Base-by-base conservation (phyloP, 2,797 vertebrate species). In the Phoeniculus purpureus region DNA sequence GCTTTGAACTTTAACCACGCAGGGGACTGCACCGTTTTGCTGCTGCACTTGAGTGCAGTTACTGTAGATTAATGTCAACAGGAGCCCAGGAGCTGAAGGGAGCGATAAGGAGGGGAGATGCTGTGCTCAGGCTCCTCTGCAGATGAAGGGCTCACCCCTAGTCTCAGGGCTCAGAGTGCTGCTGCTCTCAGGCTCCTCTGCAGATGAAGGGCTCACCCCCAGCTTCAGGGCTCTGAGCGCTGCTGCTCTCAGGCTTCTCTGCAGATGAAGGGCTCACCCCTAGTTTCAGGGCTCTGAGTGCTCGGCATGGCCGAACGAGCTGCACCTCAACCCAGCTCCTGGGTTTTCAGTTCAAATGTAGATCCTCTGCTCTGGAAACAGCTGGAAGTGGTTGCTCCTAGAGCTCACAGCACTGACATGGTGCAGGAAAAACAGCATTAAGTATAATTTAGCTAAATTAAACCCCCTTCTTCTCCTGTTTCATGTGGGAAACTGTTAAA, bases 311-410 rank as follows among this genome's bases (percentile, higher is more conserved):
- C 10, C 40, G 6, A 22, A 37, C 0, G 14, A 56, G 27, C 32
- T 47, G 55, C 25, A 3, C 27, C 47, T 9, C 9, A 0, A 4
- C 25, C 3, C 54, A 14, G 15, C 31, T 43, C 50, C 31, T 0
- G 3, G 32, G 8, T 68, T 79, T 29, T 31, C 1, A 1, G 29
- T 20, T 54, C 5, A 0, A 5, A 2, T 64, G 61, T 58, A 3
- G 5, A 21, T 29, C 47, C 19, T 40, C 25, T 77, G 45, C 10
- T 37, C 32, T 7, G n/a, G 20, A 19, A 14, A 45, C 47, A 74
- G 14, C 43, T 51, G 58, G 37, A 32, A 67, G n/a, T 7, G 59
- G 21, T 12, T n/a, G 26, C 6, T 67, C 8, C 45, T 21, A 26
- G 22, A 52, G 15, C 52, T 79, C 51, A 37, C 1, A 5, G 3